Evolutionary conservation across 2,888 invertebrate species (phyloP).

Genomic region (Portevinia maculata): DNA sequence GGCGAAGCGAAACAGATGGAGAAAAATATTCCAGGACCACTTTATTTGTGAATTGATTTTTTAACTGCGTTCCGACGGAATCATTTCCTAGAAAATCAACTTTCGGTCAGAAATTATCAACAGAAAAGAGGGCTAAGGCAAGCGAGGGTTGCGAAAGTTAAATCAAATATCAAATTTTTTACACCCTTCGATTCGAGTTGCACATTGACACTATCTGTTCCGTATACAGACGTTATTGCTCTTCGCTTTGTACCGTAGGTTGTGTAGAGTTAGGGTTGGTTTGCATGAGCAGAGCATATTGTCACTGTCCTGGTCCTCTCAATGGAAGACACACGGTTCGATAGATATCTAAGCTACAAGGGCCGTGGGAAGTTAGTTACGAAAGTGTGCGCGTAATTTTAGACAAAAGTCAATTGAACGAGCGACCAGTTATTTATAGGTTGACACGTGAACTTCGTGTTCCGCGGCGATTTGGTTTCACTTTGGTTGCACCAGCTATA

Average conservation of each 20-base stretch:
- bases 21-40: conserved; percentile 11
- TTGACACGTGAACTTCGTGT: conserved; percentile 70
- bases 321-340: conserved; percentile 56
- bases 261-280: conserved; percentile 48
- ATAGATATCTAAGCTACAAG: conserved; percentile 21
- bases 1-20: conserved; percentile 42
- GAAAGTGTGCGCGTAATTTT: conserved; percentile 69
- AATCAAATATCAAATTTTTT: conserved; percentile 73
- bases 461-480: conserved; percentile 68
- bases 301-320: conserved; percentile 65
- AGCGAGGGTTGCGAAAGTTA: conserved; percentile 48
- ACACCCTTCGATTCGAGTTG: conserved; percentile 65
- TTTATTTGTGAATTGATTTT: conserved; percentile 67
- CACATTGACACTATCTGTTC: conserved; percentile 2
- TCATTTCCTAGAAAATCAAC: conserved; percentile 61
- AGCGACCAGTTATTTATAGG: conserved; percentile 74
- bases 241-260: conserved; percentile 36
- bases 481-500: conserved; percentile 30
- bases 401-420: conserved; percentile 74
- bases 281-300: conserved; percentile 61
- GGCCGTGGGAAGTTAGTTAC: conserved; percentile 69
- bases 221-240: conserved; percentile 46
- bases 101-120: conserved; percentile 52
- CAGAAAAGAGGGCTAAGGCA: conserved; percentile 33
- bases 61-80: conserved; percentile 32